These are phyloP conservation scores for Laupala kohalensis DNA, from an alignment of 1,140 invertebrate species.

Conservation along the genomic window DNA sequence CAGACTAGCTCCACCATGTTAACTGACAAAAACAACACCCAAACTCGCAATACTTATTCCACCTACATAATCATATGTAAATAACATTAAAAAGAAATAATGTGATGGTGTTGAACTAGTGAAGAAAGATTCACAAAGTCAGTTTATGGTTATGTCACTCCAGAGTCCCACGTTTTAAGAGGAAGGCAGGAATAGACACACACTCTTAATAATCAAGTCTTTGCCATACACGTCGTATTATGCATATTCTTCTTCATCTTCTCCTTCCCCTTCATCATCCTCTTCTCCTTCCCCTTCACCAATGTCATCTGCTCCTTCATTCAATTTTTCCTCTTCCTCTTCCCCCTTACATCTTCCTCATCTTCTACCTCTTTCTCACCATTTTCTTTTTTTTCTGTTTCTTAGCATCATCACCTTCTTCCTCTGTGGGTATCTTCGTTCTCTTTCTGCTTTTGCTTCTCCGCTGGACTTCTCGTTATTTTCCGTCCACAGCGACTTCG, in stretches of 20 bases:
- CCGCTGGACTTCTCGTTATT: constrained; percentile 49
- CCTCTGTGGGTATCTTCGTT: constrained; percentile 74
- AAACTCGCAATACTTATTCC: background rate
- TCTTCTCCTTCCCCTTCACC: constrained; percentile 42
- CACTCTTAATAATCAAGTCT: constrained; percentile 8
- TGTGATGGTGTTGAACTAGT: background rate
- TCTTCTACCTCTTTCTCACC: constrained; percentile 40
- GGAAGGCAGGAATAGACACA: constrained; percentile 11
- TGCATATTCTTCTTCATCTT: constrained; percentile 37
- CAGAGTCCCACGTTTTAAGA: constrained; percentile 8
- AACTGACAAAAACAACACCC: too few species aligned
- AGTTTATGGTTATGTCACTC: constrained; percentile 5
- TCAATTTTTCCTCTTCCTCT: constrained; percentile 50
- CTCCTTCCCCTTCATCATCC: constrained; percentile 43
- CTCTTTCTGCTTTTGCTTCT: constrained; percentile 68
- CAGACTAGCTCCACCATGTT: too few species aligned
- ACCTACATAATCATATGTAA: background rate
- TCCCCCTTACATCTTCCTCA: constrained; percentile 35
- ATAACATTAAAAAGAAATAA: too few species aligned
- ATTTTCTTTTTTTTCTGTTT: constrained; percentile 63
- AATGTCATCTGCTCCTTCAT: constrained; percentile 51
- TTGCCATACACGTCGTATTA: constrained; percentile 27
- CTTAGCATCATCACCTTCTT: constrained; percentile 57
- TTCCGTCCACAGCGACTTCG: constrained; percentile 65
- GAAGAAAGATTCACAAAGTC: background rate